A percentile compares a stretch with the other conserved stretches of the same genome.
Evolutionary conservation across 2,113 vertebrate genomes (phyloP).

Genomic region (Sula dactylatra): DNA sequence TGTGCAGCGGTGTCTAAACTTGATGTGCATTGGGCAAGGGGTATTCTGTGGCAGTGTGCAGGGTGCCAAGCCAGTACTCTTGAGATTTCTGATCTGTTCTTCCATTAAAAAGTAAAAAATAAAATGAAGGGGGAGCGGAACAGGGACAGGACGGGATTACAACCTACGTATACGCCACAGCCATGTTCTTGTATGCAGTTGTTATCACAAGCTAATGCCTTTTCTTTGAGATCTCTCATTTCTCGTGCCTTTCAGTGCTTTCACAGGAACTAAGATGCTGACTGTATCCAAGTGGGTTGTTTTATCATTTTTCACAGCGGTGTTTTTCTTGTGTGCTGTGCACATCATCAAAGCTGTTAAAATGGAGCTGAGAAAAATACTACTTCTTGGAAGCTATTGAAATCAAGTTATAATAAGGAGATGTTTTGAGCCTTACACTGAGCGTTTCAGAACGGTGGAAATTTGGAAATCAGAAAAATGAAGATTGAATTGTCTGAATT

Average conservation of each 20-base stretch:
- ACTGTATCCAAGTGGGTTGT: not conserved
- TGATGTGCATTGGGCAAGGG: not conserved
- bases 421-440: constrained; percentile 37
- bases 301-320: not conserved
- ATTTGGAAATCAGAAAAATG: constrained; percentile 38
- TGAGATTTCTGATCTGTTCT: not conserved
- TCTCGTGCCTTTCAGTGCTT: not conserved
- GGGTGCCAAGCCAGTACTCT: not conserved
- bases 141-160: not conserved
- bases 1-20: not conserved
- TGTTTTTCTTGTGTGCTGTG: not conserved
- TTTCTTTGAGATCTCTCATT: not conserved
- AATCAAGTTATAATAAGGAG: constrained; percentile 41
- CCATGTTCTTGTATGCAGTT: not conserved
- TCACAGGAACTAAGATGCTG: not conserved
- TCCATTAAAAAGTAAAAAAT: not conserved
- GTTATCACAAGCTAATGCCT: not conserved
- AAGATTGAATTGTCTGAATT: constrained; percentile 9
- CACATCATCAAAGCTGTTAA: constrained; percentile 32
- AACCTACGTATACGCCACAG: accelerated
- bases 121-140: not conserved
- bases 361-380: constrained; percentile 33
- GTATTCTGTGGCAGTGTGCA: not conserved
- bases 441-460: constrained; percentile 29
- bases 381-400: constrained; percentile 27